These are phyloP conservation scores for Lepidochrysops patricia DNA, from an alignment of 2,888 invertebrate species.

Conservation along the genomic window DNA sequence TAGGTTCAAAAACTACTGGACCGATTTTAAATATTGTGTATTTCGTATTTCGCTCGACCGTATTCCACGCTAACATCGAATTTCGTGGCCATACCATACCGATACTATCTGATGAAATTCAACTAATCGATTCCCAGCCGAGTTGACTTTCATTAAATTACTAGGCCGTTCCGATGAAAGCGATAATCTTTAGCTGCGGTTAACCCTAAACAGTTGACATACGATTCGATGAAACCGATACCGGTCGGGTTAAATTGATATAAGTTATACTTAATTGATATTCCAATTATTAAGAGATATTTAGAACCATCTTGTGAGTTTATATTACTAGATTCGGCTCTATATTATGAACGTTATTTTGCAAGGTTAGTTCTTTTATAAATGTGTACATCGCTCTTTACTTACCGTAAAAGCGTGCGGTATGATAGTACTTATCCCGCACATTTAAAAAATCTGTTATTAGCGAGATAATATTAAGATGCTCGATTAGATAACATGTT, in stretches of 20 bases:
- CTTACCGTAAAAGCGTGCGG: no score
- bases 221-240: constrained; percentile 14
- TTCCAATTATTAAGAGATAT: background rate
- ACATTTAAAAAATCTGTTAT: no score
- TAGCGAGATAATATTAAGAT: constrained; percentile 1
- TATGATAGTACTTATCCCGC: no score
- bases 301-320: background rate
- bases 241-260: background rate
- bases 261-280: background rate
- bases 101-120: constrained; percentile 55
- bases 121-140: constrained; percentile 52
- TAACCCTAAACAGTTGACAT: constrained; percentile 34
- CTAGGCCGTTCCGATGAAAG: constrained; percentile 22
- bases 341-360: no score
- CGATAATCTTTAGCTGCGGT: constrained; percentile 39
- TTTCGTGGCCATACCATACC: constrained; percentile 15
- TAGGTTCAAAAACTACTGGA: no score
- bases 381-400: no score
- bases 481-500: constrained; percentile 5
- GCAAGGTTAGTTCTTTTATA: constrained; percentile 6
- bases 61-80: background rate
- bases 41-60: no score
- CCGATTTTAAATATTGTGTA: no score
- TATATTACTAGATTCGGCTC: no score
- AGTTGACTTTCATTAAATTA: constrained; percentile 58